Base-by-base conservation (phyloP, 2,797 vertebrate genomes). In the Cyprinella venusta region DNA sequence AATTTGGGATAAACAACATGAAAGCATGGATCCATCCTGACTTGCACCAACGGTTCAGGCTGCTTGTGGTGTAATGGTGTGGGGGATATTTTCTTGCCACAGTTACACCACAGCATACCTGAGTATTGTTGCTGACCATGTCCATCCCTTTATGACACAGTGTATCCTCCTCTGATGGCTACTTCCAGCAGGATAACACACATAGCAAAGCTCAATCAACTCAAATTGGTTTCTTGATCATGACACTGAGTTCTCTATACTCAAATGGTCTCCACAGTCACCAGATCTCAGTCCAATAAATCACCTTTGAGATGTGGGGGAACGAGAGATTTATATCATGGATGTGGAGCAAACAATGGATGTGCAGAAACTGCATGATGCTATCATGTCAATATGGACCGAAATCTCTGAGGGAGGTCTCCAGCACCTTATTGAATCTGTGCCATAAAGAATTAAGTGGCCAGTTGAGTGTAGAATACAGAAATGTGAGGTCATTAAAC, bases 151-250 rank as follows among this genome's bases (percentile, higher is more conserved):
- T 48, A 6, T 48, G 45, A 16, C 45, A 13, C 45, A 48, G 26
- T 63, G 24, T 30, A 30, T 26, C 65, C 67, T 81, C 82, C 79
- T 86, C 67, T 84, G 72, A 79, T 84, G 82, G 67, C 48, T 84
- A 84, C 74, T 84, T 87, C 72, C 83, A 87, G 83, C 79, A 79
- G 38, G 70, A 86, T 80, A 81, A 84, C 24, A 15, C 40, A 26
- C 7, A 0, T 63, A 26, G 30, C 61, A 63, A 30, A 30, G 59
- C 59, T 63, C 13, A 63, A 63, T 63, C 15, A 30, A 16, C 61
- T 63, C 61, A 30, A 30, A 63, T 6, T 30, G 61, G 61, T 16
- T 63, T 63, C 61, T 8, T 16, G 6, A 16, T 30, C 24, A 63
- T 30, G 59, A 15, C 12, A 61, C 2, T 6, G 1, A 26, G 56